Evolutionary conservation across 2,797 vertebrate genomes (phyloP), one percentile per base, ranked within the genome.

Genomic region (Helicolenus hilgendorfi): DNA sequence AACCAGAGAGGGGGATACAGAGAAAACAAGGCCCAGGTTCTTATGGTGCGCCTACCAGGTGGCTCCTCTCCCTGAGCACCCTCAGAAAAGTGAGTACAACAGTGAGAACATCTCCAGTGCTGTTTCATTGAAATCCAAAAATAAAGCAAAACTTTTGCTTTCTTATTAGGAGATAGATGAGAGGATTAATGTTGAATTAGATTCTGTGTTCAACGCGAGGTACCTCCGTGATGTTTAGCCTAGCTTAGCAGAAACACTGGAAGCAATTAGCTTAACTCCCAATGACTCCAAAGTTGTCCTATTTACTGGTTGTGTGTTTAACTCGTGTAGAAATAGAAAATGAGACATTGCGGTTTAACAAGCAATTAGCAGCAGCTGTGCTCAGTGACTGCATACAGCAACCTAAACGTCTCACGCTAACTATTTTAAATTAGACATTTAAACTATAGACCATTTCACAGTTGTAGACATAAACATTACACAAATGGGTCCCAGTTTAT

Each of bases 11-110:
- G n/a, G 22, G n/a, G 75, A 87, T 5, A 18, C 84, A 55, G 86
- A 94, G 60, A 85, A 92, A 87, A 24, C 59, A 36, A 93, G 83
- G 71, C 18, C 62, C 26, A 53, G 41, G 36, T 85, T 96, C 35
- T 85, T 92, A 53, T 72, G 15, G n/a, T 86, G 87, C 3, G 24
- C 79, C 45, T 96, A 88, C 88, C 93, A 97, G 78, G 95, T 96
- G 83, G 77, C 92, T 75, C 91, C 90, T 55, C 91, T 97, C 9
- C 96, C 89, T 27, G 85, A 95, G n/a, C 84, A 88, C 70, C 94
- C 79, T 38, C 86, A 71, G 60, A 96, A 95, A 94, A 90, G 97
- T 97, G 97, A 97, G 97, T 95, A 35, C 35, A 53, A 69, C 18
- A 24, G 33, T 15, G 26, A 67, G n/a, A 69, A 60, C 55, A 65